Evolutionary conservation across 1,140 invertebrate genomes (phyloP).

Genomic region (Dinoponera quadriceps): DNA sequence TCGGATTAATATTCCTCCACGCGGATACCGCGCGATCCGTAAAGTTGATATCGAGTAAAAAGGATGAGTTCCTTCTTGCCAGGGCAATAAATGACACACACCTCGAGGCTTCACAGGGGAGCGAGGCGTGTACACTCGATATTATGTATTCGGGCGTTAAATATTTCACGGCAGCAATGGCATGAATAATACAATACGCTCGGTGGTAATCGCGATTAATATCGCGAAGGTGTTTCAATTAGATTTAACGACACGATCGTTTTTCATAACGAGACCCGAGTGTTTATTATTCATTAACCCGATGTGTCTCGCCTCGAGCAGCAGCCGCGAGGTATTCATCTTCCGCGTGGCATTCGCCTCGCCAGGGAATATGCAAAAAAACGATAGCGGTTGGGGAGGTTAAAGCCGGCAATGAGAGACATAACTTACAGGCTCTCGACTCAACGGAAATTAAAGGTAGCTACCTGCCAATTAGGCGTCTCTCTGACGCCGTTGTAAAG

Average conservation of each 20-base stretch:
- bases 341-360: constrained; percentile 9
- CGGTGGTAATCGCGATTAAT: not conserved
- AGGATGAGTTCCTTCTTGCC: not conserved
- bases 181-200: constrained; percentile 5
- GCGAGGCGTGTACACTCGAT: too few species aligned
- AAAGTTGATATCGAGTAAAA: not conserved
- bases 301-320: constrained; percentile 12
- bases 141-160: not conserved
- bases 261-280: constrained; percentile 15
- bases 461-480: not conserved
- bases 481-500: not conserved
- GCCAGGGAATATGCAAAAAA: not conserved
- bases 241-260: constrained; percentile 13
- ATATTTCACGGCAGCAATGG: not conserved
- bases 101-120: not conserved
- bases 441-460: constrained; percentile 19
- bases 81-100: not conserved
- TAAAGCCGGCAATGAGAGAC: not conserved
- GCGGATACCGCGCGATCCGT: not conserved
- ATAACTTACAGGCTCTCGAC: not conserved
- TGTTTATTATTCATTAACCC: constrained; percentile 45
- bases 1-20: constrained; percentile 11
- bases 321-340: constrained; percentile 38
- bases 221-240: constrained; percentile 32
- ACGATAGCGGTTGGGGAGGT: not conserved